Base-by-base conservation (phyloP, 2,888 invertebrate species). In the Diplolepis rosae region DNA sequence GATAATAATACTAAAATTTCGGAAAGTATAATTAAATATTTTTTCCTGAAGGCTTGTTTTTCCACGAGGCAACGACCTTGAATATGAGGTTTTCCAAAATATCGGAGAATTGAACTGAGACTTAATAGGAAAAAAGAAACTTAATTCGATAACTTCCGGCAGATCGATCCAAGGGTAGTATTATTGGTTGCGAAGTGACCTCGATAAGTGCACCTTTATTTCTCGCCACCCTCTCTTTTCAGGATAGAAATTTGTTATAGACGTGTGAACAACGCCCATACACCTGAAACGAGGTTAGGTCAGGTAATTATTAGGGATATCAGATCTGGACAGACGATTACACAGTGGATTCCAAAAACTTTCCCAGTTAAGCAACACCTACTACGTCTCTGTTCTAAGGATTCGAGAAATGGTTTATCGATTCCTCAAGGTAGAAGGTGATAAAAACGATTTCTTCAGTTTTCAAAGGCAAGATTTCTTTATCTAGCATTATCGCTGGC, bases 291-390 rank as follows among this genome's bases (percentile, higher is more conserved):
- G 22, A 39, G n/a, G 39, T 61, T 27, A 61, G 35, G 35, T 61
- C 35, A 5, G 7, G 56, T 39, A 61, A 61, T 61, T 61, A 61
- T 61, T 61, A 24, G 24, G 7, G 35, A 61, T 61, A 39, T 61
- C 56, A n/a, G 24, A 61, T 61, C 2, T 61, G 24, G 24, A 39
- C 56, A 61, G 35, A 3, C 56, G 18, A 24, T 61, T 61, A 61
- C 4, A 1, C 6, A 3, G 24, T 13, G 18, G 22, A 56, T 35
- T 56, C 9, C 18, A n/a, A 35, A 56, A 30, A 32, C 18, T 56
- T 56, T 56, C 35, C 4, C 22, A 56, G 15, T 54, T 54, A 32
- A 18, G 7, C 18, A 15, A 22, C 11, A 15, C 22, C 32, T 30
- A 54, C 32, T 13, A 22, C 11, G 22, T 35, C 22, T 1, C 22